These are phyloP conservation scores for Falcaria lacertinaria DNA, from an alignment of 2,888 invertebrate species.

Conservation along the genomic window DNA sequence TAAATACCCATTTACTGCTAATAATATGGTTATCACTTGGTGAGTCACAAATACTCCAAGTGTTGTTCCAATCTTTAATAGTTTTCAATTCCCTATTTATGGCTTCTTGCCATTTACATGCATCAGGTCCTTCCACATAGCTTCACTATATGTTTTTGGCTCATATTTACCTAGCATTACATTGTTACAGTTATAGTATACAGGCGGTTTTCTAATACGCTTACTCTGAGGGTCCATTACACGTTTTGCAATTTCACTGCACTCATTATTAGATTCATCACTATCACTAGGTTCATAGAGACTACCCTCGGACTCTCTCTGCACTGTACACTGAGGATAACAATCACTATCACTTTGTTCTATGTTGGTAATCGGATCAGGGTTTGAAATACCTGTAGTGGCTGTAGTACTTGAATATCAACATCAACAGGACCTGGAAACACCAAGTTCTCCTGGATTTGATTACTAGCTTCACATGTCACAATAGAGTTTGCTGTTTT, in stretches of 20 bases:
- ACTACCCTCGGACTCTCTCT: no score
- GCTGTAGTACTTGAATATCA: no score
- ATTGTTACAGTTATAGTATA: slow-evolving; percentile 8
- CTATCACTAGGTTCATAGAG: slow-evolving; percentile 3
- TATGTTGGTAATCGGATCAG: no score
- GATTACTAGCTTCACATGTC: not conserved
- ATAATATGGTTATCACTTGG: slow-evolving; percentile 10
- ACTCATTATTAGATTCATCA: no score
- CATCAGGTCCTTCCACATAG: slow-evolving; percentile 11
- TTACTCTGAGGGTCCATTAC: slow-evolving; percentile 3
- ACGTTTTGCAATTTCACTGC: not conserved
- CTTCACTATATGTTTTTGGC: slow-evolving; percentile 13
- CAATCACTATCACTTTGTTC: no score
- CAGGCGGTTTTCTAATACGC: slow-evolving; percentile 4
- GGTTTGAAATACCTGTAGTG: no score
- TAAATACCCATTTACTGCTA: slow-evolving; percentile 27
- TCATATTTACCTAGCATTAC: slow-evolving; percentile 6
- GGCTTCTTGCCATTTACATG: slow-evolving; percentile 15
- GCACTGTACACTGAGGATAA: no score
- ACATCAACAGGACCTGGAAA: not conserved
- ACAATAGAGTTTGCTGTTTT: no score
- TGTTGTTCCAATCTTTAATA: slow-evolving; percentile 16
- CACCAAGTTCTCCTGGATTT: not conserved
- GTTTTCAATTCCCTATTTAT: slow-evolving; percentile 15
- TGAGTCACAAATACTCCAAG: slow-evolving; percentile 11